A percentile compares a stretch with the other conserved stretches of the same genome.
phyloP scores from a whole-genome alignment of 2,888 invertebrate species.

The Deroplatys truncata region DNA sequence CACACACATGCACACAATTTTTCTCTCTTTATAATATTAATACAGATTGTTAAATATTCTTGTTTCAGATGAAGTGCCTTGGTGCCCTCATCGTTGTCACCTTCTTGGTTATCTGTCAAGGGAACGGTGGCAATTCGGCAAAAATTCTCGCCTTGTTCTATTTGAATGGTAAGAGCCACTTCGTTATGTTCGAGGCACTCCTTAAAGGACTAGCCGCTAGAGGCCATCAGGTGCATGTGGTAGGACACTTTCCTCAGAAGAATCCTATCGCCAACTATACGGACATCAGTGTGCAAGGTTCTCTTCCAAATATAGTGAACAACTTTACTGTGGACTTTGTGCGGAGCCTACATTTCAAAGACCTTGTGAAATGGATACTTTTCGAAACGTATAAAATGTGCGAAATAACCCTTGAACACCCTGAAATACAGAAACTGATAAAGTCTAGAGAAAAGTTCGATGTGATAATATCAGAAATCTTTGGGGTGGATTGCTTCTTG shows the following conservation, averaged over 20 bases:
- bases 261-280: conserved; percentile 44
- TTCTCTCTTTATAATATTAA: too few relatives aligned
- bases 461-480: conserved; percentile 36
- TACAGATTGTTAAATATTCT: background rate
- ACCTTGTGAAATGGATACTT: conserved; percentile 1
- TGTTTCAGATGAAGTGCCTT: background rate
- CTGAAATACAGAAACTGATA: conserved; percentile 5
- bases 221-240: conserved; percentile 52
- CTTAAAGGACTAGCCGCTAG: conserved; percentile 49
- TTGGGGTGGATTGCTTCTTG: conserved; percentile 36
- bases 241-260: conserved; percentile 42
- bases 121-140: background rate
- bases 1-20: too few relatives aligned
- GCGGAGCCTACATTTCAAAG: background rate
- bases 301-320: conserved; percentile 4
- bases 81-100: background rate
- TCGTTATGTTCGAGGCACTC: conserved; percentile 47
- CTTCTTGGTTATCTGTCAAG: background rate
- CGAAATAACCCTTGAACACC: conserved; percentile 6
- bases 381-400: background rate
- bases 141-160: conserved; percentile 51
- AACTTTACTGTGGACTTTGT: conserved; percentile 14
- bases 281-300: conserved; percentile 19
- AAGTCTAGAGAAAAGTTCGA: conserved; percentile 31
- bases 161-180: conserved; percentile 50